Evolutionary conservation across 1,140 invertebrate genomes (phyloP).

Genomic region (Doryteuthis pealeii): DNA sequence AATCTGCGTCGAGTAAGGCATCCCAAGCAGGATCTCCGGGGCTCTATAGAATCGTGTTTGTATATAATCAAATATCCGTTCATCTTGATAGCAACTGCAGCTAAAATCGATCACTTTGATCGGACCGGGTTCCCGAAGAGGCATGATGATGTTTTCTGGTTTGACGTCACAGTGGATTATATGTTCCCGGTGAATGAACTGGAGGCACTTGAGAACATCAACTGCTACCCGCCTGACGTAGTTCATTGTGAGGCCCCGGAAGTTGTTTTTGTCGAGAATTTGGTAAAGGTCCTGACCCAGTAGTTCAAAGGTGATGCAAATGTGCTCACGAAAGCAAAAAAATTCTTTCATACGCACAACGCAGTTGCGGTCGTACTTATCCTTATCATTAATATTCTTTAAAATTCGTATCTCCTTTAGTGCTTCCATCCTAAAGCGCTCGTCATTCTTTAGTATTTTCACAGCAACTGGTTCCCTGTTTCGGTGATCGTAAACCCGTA

Average conservation of each 20-base stretch:
- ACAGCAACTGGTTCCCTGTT: constrained; percentile 86
- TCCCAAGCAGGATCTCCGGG: too few relatives aligned
- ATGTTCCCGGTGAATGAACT: constrained; percentile 48
- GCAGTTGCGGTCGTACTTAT: constrained; percentile 96
- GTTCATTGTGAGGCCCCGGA: constrained; percentile 19
- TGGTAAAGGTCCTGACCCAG: constrained; percentile 28
- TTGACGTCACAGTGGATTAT: constrained; percentile 63
- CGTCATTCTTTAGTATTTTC: constrained; percentile 97
- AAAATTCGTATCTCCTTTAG: constrained; percentile 96
- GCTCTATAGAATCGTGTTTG: constrained; percentile 61
- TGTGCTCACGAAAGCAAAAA: constrained; percentile 21
- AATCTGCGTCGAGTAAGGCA: too few relatives aligned
- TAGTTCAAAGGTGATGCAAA: constrained; percentile 26
- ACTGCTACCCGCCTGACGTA: constrained; percentile 8
- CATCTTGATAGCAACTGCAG: constrained; percentile 60
- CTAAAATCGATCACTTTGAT: constrained; percentile 63
- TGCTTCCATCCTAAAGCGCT: constrained; percentile 94
- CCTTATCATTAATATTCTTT: constrained; percentile 90
- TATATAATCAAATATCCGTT: constrained; percentile 61
- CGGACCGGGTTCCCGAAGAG: constrained; percentile 56
- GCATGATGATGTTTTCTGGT: constrained; percentile 60
- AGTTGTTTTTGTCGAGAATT: constrained; percentile 20
- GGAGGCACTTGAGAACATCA: constrained; percentile 20
- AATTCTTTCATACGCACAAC: constrained; percentile 17
- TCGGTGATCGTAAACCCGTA: constrained; percentile 97